Evolutionary conservation across 2,797 vertebrate genomes (phyloP).

Genomic region (Miichthys miiuy): DNA sequence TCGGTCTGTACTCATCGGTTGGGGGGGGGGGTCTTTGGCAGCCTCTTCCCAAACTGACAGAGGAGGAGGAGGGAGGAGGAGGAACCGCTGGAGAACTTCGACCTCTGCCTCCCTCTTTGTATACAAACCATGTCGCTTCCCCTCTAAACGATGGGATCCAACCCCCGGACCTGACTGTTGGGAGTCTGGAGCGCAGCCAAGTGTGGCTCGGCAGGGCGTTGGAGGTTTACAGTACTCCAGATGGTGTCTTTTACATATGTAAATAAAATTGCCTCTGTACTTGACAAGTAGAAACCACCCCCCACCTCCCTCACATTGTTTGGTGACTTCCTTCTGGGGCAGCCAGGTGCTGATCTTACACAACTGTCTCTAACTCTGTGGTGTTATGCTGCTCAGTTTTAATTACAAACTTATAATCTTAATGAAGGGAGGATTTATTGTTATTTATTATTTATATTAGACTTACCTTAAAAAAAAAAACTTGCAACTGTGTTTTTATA

Average conservation of each 20-base stretch:
- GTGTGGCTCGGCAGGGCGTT: conserved; percentile 30
- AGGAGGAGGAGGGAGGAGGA: conserved; percentile 7
- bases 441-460: too few species aligned
- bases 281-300: conserved; percentile 22
- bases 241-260: conserved; percentile 72
- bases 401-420: too few species aligned
- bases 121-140: conserved; percentile 39
- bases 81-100: conserved; percentile 37
- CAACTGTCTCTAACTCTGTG: background rate
- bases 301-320: background rate
- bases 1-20: background rate
- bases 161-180: conserved; percentile 43
- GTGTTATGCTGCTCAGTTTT: background rate
- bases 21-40: conserved; percentile 1
- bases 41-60: conserved; percentile 2
- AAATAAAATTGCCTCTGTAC: conserved; percentile 64
- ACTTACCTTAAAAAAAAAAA: too few species aligned
- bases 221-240: conserved; percentile 71
- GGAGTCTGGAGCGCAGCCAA: conserved; percentile 57
- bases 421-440: too few species aligned
- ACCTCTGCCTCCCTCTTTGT: conserved; percentile 52
- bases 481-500: too few species aligned
- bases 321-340: conserved; percentile 6
- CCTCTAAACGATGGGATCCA: conserved; percentile 35
- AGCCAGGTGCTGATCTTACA: conserved; percentile 41